A percentile compares a stretch with the other conserved stretches of the same genome.
These are phyloP conservation scores for Pachyrhynchus sulphureomaculatus DNA, from an alignment of 1,140 invertebrate genomes.

Conservation along the genomic window DNA sequence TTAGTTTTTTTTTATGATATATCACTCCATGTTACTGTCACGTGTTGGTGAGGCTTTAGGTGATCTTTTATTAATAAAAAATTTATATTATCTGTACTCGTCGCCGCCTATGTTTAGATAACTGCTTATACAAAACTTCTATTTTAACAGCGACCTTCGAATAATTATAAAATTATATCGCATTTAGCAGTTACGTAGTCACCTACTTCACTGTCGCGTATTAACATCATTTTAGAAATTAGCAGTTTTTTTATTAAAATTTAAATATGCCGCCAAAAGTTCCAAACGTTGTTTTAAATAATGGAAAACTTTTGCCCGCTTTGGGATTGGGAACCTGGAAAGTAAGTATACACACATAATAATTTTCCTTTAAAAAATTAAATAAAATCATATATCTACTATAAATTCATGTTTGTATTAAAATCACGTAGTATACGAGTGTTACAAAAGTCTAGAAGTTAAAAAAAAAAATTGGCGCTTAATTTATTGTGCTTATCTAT, in stretches of 20 bases:
- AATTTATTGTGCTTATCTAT: too few relatives aligned
- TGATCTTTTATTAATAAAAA: too few relatives aligned
- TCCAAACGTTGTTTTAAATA: conserved; percentile 62
- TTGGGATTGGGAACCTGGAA: conserved; percentile 82
- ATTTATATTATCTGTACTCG: too few relatives aligned
- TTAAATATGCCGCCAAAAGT: conserved; percentile 38
- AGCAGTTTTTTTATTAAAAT: background rate
- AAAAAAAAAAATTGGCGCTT: too few relatives aligned
- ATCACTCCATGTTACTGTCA: too few relatives aligned
- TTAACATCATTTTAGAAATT: background rate
- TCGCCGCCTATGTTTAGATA: background rate
- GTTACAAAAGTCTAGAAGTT: too few relatives aligned
- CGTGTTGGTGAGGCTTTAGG: too few relatives aligned
- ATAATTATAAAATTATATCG: conserved; percentile 11
- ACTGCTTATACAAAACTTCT: conserved; percentile 1
- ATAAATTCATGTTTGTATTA: background rate
- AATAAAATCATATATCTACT: background rate
- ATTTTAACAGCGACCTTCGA: conserved; percentile 14
- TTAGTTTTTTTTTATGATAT: too few relatives aligned
- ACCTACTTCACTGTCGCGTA: background rate
- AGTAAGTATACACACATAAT: conserved; percentile 52
- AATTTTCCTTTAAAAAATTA: background rate
- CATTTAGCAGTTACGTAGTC: conserved; percentile 10
- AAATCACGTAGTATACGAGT: background rate
- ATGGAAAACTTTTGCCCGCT: conserved; percentile 65